phyloP scores from a whole-genome alignment of 1,140 invertebrate genomes.

The Aleiodes sp. region DNA sequence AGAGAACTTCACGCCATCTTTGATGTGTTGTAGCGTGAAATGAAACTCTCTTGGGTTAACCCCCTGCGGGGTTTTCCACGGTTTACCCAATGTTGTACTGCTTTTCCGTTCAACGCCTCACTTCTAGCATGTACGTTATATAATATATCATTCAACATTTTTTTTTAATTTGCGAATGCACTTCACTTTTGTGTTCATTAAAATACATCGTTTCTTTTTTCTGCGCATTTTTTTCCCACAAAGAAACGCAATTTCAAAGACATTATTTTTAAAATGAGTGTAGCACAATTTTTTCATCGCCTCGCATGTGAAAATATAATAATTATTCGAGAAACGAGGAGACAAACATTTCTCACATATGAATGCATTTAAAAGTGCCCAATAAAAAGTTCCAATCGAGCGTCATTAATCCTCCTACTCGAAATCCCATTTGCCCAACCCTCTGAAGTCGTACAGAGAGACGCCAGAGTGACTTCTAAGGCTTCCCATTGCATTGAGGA shows the following conservation, averaged over 20 bases:
- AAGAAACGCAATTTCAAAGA: background rate
- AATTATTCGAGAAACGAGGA: too few relatives aligned
- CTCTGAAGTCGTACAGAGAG: background rate
- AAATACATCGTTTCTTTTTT: background rate
- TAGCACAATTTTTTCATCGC: too few relatives aligned
- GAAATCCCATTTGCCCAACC: slow-evolving; percentile 4
- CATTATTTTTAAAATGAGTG: too few relatives aligned
- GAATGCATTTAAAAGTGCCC: background rate
- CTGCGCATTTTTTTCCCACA: background rate
- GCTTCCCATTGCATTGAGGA: background rate
- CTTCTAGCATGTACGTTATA: slow-evolving; percentile 19
- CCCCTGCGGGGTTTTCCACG: slow-evolving; percentile 15
- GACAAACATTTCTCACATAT: background rate
- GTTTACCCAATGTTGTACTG: slow-evolving; percentile 18
- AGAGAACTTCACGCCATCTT: slow-evolving; percentile 59
- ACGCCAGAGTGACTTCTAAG: background rate
- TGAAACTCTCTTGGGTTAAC: slow-evolving; percentile 48
- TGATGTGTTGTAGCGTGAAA: slow-evolving; percentile 56
- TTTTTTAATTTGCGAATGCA: background rate
- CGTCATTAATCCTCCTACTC: slow-evolving; percentile 19
- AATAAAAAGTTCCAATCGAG: background rate
- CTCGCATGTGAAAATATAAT: too few relatives aligned
- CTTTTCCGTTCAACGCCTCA: slow-evolving; percentile 20
- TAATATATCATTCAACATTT: background rate
- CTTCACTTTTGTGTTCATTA: slow-evolving; percentile 4